Base-by-base conservation (phyloP, 2,888 invertebrate species). In the Noctua fimbriata region DNA sequence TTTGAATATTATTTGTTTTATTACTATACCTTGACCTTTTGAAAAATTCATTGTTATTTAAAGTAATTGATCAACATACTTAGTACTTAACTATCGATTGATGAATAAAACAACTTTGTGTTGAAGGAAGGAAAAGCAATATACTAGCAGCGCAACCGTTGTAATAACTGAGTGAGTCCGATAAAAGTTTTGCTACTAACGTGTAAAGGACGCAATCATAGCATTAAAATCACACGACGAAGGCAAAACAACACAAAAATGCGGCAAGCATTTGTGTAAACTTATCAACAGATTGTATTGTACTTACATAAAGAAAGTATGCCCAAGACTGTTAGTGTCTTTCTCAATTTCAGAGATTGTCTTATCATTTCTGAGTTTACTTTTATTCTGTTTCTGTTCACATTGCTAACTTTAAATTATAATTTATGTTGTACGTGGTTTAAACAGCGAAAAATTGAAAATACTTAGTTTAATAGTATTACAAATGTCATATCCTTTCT, bases 291-390 rank as follows among this genome's bases (percentile, higher is more conserved):
- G 58, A 79, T 82, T 79, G 60, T 91, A 74, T 77, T 78, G 58
- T 92, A 96, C 96, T 96, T 92, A 96, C 96, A 86, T 90, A 95
- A 87, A 92, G 90, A 93, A 85, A 95, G 86, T 90, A 95, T 87
- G 89, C 92, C 92, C 89, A 93, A 90, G 89, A 93, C 92, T 88
- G 94, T 93, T 87, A 96, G 87, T 92, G 95, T 95, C 92, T 96
- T 96, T 91, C 96, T 95, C 88, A 94, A 95, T 93, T 95, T 96
- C 88, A 95, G 89, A 84, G 92, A 93, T 93, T 95, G 95, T 89
- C 94, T 96, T 95, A 95, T 95, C 96, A 96, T 96, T 91, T 94
- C 96, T 94, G 93, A 90, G 91, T 90, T 85, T 91, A 88, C 83
- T 90, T 79, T 83, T 82, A 83, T 81, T 89, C 84, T 81, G 72